Conservation (phyloP, 2,797 vertebrate genomes). For the Eospalax fontanierii region DNA sequence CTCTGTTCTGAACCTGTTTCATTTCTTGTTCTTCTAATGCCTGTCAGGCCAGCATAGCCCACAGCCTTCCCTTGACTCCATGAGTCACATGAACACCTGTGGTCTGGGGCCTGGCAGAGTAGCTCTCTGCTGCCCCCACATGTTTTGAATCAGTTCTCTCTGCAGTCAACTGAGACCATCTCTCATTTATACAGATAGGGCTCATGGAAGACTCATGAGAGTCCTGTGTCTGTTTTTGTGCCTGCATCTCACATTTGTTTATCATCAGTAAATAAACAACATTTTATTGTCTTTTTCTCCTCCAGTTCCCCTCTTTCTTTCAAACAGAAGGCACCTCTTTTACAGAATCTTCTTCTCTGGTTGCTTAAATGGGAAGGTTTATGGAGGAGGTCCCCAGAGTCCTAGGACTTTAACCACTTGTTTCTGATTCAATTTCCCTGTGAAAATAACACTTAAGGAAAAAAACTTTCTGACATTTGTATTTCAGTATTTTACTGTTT, state of each 20-base stretch:
- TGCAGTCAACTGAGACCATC: neutral
- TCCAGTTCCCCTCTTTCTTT: neutral
- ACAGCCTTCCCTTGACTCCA: neutral
- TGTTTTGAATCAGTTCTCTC: conserved; percentile 50
- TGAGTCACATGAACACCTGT: conserved; percentile 15
- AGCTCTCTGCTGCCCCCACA: conserved; percentile 74
- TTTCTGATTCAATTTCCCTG: conserved; percentile 11
- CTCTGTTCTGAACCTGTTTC: neutral
- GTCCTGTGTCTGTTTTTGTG: neutral
- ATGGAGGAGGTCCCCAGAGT: neutral
- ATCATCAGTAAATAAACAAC: neutral
- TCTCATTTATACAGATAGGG: neutral
- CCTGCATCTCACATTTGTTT: neutral
- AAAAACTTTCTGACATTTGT: neutral
- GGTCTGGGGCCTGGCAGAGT: neutral
- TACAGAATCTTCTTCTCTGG: neutral
- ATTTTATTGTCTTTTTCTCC: neutral
- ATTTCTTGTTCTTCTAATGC: neutral
- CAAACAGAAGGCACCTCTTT: neutral
- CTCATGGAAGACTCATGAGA: neutral
- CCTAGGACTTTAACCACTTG: neutral
- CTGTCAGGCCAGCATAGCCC: neutral
- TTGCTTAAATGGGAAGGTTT: too few relatives aligned
- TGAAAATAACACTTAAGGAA: conserved; percentile 16
- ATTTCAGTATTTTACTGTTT: too few relatives aligned